Percentiles rank a stretch among this genome's conserved stretches.
These are phyloP conservation scores for Epinotia demarniana DNA, from an alignment of 2,888 invertebrate genomes.

Conservation along the genomic window DNA sequence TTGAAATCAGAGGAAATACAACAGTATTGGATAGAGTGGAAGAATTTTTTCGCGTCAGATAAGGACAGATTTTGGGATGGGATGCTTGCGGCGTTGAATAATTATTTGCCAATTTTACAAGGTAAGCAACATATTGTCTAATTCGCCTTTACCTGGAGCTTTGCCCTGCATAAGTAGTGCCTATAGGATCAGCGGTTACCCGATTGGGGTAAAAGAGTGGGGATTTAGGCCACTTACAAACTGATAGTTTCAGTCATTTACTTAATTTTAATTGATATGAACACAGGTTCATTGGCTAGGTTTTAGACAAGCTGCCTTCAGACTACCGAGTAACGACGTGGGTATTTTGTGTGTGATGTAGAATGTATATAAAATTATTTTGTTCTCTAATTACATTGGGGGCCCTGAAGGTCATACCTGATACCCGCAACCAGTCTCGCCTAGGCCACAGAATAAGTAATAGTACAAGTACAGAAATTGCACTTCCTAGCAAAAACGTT, in stretches of 20 bases:
- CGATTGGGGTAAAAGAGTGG: too few relatives aligned
- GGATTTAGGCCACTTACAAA: background rate
- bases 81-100: conserved; percentile 85
- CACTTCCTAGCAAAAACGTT: too few relatives aligned
- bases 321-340: background rate
- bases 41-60: conserved; percentile 83
- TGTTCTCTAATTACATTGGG: too few relatives aligned
- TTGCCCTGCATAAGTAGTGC: background rate
- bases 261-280: too few relatives aligned
- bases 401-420: too few relatives aligned
- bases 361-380: too few relatives aligned
- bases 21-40: conserved; percentile 88
- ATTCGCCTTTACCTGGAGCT: background rate
- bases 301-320: background rate
- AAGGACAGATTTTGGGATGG: conserved; percentile 90
- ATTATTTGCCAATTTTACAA: conserved; percentile 87
- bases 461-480: too few relatives aligned
- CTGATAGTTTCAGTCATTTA: background rate
- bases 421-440: background rate
- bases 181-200: background rate
- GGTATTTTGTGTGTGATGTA: background rate
- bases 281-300: background rate
- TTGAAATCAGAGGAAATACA: conserved; percentile 84
- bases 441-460: background rate
- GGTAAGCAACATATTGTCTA: conserved; percentile 61